Conservation (phyloP, 2,797 vertebrate species). For the Chrosomus eos region DNA sequence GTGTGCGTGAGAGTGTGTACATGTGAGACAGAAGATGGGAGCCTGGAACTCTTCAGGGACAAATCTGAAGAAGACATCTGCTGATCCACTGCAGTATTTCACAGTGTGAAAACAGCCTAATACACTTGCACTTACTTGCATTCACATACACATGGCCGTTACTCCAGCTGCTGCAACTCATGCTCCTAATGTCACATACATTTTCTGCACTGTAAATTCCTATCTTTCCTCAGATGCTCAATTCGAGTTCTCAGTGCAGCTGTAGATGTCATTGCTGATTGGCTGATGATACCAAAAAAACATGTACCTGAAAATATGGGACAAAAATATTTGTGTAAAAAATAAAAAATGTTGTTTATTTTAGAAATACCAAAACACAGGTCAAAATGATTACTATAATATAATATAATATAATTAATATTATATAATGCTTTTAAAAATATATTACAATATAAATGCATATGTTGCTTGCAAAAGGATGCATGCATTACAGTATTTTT, state of each 20-base stretch:
- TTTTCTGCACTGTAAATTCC: neutral
- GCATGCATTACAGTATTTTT: neutral
- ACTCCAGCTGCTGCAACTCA: neutral
- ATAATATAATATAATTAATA: too few relatives aligned
- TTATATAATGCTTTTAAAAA: neutral
- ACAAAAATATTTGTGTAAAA: too few relatives aligned
- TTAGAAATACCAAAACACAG: neutral
- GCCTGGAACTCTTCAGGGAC: constrained; percentile 28
- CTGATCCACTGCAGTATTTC: constrained; percentile 40
- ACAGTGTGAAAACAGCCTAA: constrained; percentile 8
- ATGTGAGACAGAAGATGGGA: neutral
- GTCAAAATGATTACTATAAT: neutral
- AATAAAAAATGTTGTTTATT: too few relatives aligned
- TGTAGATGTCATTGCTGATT: neutral
- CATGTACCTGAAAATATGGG: too few relatives aligned
- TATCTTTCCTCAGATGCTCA: neutral
- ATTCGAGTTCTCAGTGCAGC: neutral
- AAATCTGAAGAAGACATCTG: constrained; percentile 36
- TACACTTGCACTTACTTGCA: neutral
- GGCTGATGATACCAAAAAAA: neutral
- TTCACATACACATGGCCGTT: neutral
- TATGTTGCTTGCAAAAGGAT: neutral
- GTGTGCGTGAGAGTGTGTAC: constrained; percentile 33
- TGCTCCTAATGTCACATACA: constrained; percentile 2
- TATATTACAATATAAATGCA: neutral